Evolutionary conservation across 2,113 vertebrate species (phyloP), one percentile per base, ranked within the genome.

Genomic region (Pao palembangensis): DNA sequence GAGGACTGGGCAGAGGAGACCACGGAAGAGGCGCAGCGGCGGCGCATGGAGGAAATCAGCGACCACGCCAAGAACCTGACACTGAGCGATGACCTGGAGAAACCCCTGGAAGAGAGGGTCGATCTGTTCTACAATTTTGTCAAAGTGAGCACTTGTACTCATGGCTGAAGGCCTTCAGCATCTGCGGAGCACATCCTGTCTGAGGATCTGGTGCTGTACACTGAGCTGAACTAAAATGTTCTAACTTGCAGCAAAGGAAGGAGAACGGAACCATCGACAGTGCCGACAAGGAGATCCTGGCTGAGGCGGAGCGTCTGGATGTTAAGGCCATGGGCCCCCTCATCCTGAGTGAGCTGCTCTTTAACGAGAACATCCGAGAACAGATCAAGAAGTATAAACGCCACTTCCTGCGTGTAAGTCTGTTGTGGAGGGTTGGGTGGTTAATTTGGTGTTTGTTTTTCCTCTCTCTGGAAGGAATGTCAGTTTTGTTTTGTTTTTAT

Each of bases 1-100:
- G 97, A 97, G 21, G 96, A 98, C 66, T 99, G 97, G 96, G 96
- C 94, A 1, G 96, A 98, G 81, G 97, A 99, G 79, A 98, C 96
- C 2, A 98, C 97, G 1, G 95, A 95, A 86, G 97, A 98, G 87
- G 96, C 96, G 8, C 95, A 97, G 77, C 88, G 95, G 53, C 92
- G 95, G 10, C 88, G 96, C 65, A 99, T 98, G 96, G 95, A 98
- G 79, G 97, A 99, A 88, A 98, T 99, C 80, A 98, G 96, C 53
- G 93, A 96, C 67, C 96, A 95, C 20, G 97, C 95, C 7, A 98
- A 98, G 89, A 94, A 94, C 79, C 91, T 99, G 51, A 99, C 96
- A 0, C 94, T 98, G 64, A 95, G 93, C 59, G 97, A 98, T 51
- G 96, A 98, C 67, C 81, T 98, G 83, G 95, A 96, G 89, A 96